Evolutionary conservation across 1,140 invertebrate genomes (phyloP).

Genomic region (Drosophila pruinosa): DNA sequence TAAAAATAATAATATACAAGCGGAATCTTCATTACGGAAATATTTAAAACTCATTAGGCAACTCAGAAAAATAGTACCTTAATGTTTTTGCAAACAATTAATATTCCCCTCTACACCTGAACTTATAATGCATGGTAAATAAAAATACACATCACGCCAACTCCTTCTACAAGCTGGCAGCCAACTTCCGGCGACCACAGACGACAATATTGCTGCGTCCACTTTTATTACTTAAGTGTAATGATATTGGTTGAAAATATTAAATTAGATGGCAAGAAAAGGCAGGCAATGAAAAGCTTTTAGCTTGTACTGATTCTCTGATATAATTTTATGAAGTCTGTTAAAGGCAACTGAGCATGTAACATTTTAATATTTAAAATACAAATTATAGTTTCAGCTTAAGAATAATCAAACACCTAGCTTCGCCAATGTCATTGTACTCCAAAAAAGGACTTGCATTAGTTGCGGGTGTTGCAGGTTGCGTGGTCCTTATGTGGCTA

Average conservation of each 20-base stretch:
- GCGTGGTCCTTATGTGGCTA: constrained; percentile 2
- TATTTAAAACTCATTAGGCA: not conserved
- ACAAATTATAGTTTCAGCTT: too few relatives aligned
- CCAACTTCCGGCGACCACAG: constrained; percentile 45
- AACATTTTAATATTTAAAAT: not conserved
- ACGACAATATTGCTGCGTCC: constrained; percentile 42
- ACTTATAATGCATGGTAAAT: not conserved
- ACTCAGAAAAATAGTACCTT: not conserved
- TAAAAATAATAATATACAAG: too few relatives aligned
- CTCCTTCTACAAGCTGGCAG: not conserved
- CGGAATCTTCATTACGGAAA: too few relatives aligned
- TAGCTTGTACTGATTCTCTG: not conserved
- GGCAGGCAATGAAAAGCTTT: not conserved
- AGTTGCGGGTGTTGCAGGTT: constrained; percentile 35
- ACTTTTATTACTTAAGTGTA: not conserved
- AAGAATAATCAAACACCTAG: too few relatives aligned
- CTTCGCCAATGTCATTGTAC: constrained; percentile 2
- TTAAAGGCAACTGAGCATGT: not conserved
- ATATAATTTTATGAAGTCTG: not conserved
- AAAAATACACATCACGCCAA: constrained; percentile 50
- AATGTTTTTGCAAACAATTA: not conserved
- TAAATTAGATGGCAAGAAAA: not conserved
- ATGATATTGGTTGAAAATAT: constrained; percentile 23
- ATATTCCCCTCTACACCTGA: not conserved
- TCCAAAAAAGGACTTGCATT: not conserved